Percentiles rank a stretch among this genome's conserved stretches.
phyloP scores from a whole-genome alignment of 2,888 invertebrate genomes.

The Dexiosoma caninum region DNA sequence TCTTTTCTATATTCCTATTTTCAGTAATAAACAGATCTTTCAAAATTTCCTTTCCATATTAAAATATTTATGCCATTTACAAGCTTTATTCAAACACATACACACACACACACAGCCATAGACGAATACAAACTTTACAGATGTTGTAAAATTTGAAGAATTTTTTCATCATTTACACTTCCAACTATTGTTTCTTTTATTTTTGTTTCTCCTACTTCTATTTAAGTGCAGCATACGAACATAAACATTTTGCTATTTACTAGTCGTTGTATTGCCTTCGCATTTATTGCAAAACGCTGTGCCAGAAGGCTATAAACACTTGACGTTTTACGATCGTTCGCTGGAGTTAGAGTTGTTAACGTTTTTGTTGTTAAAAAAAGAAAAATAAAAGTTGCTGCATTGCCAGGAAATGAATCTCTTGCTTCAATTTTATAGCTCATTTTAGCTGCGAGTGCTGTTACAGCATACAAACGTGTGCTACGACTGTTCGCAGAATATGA shows the following conservation, averaged over 20 bases:
- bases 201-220: no score
- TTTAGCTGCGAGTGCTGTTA: background rate
- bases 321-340: conserved; percentile 59
- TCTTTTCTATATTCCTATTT: conserved; percentile 10
- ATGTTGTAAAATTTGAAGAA: conserved; percentile 10
- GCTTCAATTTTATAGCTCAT: conserved; percentile 46
- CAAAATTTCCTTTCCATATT: conserved; percentile 33
- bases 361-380: conserved; percentile 32
- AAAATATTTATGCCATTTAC: conserved; percentile 45
- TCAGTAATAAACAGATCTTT: conserved; percentile 52
- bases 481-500: background rate
- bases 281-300: conserved; percentile 25
- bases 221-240: conserved; percentile 42
- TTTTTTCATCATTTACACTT: conserved; percentile 2
- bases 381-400: conserved; percentile 5
- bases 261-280: conserved; percentile 15
- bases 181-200: no score
- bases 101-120: background rate
- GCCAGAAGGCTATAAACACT: conserved; percentile 60
- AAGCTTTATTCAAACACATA: background rate
- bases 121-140: background rate
- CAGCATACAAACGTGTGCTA: background rate
- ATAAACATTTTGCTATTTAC: conserved; percentile 32
- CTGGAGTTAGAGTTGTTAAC: conserved; percentile 26
- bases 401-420: conserved; percentile 57